Base-by-base conservation (phyloP, 2,113 vertebrate species). In the Phyllopteryx taeniolatus region DNA sequence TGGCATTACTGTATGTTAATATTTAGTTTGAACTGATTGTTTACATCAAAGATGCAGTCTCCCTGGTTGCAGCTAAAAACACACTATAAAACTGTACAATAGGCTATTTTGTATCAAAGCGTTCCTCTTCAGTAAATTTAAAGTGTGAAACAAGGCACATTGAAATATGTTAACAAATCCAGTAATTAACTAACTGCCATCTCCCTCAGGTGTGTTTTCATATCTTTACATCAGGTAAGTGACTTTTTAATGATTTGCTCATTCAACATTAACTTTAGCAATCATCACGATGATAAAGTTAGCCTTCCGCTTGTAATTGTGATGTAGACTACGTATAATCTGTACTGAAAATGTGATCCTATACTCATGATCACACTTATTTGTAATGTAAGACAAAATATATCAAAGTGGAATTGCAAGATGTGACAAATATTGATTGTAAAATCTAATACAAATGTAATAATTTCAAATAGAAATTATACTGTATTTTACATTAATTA, bases 131-230 rank as follows among this genome's bases (percentile, higher is more conserved):
- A 14, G 8, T 56, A 5, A 35, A 3, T 33, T 61, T 17, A 19
- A 35, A 35, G 31, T 35, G 27, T 27, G 13, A 61, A 35, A 39
- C 5, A 15, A 17, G 14, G 35, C 22, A 35, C 2, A 61, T 61
- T 4, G 31, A 17, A 61, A 35, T 1, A 33, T 35, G 7, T 33
- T 13, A 31, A 19, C 10, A 8, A 61, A 61, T 17, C 2, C 5
- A 31, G 17, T 1, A 35, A 5, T 35, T 3, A 61, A 61, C 20
- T 33, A 43, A 12, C 67, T 86, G 0, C 59, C 14, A 8, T 79
- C 71, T 80, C 46, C 86, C 89, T 65, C 85, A 92, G 91, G 69
- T 90, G 68, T 90, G 71, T 75, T 70, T 86, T 74, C 82, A 84
- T 39, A 75, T 71, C 67, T 84, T 47, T 62, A 47, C 84, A 76